Percentiles rank a stretch among this genome's conserved stretches.
Evolutionary conservation across 1,140 invertebrate species (phyloP).

Genomic region (Aphelenchoides besseyi): DNA sequence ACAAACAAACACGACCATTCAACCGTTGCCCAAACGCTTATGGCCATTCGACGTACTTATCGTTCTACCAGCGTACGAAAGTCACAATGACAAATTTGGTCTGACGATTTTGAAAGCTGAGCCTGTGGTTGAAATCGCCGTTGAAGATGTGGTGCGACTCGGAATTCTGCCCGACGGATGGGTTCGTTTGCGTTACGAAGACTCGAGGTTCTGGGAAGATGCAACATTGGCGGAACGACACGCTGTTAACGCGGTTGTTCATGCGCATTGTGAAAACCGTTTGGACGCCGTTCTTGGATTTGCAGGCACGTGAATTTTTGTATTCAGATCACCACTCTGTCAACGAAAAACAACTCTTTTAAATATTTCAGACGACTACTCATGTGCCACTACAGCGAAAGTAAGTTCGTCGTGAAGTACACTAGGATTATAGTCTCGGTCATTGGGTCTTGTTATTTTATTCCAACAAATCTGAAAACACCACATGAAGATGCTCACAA

Average conservation of each 20-base stretch:
- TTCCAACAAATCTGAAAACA: too few species aligned
- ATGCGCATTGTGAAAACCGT: conserved; percentile 45
- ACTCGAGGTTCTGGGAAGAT: conserved; percentile 57
- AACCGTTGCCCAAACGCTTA: conserved; percentile 11
- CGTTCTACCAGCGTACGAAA: conserved; percentile 51
- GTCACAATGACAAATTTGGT: conserved; percentile 58
- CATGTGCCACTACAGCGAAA: conserved; percentile 80
- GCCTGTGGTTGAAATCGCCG: conserved; percentile 61
- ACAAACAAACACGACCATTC: conserved; percentile 4
- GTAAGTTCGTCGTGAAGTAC: too few species aligned
- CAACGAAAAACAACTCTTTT: too few species aligned
- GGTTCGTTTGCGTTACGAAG: conserved; percentile 56
- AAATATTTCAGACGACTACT: conserved; percentile 86
- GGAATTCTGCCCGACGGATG: conserved; percentile 47
- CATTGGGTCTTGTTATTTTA: too few species aligned
- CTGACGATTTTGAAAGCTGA: conserved; percentile 55
- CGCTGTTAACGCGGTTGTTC: conserved; percentile 40
- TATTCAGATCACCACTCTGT: too few species aligned
- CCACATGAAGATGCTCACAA: too few species aligned
- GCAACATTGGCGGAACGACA: conserved; percentile 48
- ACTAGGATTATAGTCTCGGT: too few species aligned
- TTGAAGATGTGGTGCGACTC: conserved; percentile 48
- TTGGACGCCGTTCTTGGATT: conserved; percentile 71
- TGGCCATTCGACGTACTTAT: conserved; percentile 56
- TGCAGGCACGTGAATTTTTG: too few species aligned